These are phyloP conservation scores for Hyaena hyaena DNA, from an alignment of 2,113 vertebrate species.

Conservation along the genomic window DNA sequence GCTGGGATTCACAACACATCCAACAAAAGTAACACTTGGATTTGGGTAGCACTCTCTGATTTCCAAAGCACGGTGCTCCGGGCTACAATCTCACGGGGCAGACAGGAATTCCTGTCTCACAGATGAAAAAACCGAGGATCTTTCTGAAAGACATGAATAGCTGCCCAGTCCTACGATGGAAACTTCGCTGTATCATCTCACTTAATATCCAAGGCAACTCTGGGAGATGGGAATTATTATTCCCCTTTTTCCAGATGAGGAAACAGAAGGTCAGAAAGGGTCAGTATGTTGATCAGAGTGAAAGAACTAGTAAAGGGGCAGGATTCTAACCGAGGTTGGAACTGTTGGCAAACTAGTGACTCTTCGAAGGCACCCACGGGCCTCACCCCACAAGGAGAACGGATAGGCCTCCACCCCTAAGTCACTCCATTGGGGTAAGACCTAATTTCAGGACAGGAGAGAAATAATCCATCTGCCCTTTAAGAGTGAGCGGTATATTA, in stretches of 20 bases:
- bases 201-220: background rate
- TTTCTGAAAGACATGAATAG: background rate
- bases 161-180: fast-evolving
- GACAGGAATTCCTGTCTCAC: background rate
- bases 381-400: fast-evolving
- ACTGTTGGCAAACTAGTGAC: fast-evolving
- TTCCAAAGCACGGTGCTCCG: background rate
- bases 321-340: background rate
- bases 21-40: background rate
- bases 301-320: background rate
- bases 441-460: background rate
- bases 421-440: background rate
- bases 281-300: background rate
- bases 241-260: background rate
- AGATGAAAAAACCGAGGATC: background rate
- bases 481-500: background rate
- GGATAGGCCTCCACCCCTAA: background rate
- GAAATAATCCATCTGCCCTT: background rate
- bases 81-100: background rate
- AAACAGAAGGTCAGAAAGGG: background rate
- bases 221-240: background rate
- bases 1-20: background rate
- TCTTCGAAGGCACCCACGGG: fast-evolving
- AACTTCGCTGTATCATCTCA: background rate
- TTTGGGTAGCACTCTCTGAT: background rate